Conservation (phyloP, 2,113 vertebrate genomes). For the Suricata suricatta region DNA sequence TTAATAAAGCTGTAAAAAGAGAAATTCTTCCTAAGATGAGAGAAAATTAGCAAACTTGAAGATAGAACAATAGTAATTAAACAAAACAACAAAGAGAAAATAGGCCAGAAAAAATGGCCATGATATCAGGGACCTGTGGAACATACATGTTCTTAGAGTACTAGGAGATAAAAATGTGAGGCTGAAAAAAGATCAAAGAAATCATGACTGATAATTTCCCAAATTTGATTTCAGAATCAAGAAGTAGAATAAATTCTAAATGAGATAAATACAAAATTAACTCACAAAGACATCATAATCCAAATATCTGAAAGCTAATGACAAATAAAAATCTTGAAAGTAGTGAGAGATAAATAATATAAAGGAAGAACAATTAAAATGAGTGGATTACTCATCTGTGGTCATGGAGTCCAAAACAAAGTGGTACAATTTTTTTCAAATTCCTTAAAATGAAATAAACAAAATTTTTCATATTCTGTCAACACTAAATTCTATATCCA, state of each 20-base stretch:
- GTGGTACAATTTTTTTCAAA: neutral
- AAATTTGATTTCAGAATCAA: neutral
- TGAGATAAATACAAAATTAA: neutral
- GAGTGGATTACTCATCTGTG: neutral
- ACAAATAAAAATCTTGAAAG: neutral
- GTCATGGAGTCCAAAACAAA: neutral
- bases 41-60: neutral
- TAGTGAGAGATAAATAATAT: neutral
- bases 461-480: neutral
- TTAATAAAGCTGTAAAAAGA: neutral
- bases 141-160: neutral
- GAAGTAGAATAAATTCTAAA: neutral
- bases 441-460: neutral
- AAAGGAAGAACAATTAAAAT: neutral
- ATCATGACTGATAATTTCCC: neutral
- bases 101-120: neutral
- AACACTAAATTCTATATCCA: neutral
- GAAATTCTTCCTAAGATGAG: neutral
- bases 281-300: neutral
- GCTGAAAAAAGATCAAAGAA: neutral
- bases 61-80: neutral
- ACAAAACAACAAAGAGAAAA: neutral
- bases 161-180: neutral
- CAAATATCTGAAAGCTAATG: neutral
- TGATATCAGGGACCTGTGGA: neutral